phyloP scores from a whole-genome alignment of 2,113 vertebrate species.

The Phalacrocorax carbo region DNA sequence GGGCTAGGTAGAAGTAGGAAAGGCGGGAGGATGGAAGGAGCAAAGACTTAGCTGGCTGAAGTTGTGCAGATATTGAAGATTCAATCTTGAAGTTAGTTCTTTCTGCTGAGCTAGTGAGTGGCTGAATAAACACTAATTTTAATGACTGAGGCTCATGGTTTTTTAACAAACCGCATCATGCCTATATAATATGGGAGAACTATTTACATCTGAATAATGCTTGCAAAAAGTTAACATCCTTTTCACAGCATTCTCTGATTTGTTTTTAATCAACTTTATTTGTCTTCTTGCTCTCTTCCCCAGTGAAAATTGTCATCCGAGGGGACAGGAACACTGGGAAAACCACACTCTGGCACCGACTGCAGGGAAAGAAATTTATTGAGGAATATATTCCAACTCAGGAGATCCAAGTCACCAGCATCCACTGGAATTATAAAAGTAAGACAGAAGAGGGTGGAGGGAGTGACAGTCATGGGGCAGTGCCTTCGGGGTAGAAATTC shows the following conservation, averaged over 20 bases:
- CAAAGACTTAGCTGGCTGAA: not conserved
- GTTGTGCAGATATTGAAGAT: not conserved
- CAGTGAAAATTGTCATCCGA: slow-evolving; percentile 99
- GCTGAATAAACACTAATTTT: slow-evolving; percentile 21
- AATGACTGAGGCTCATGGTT: not conserved
- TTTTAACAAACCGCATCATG: not conserved
- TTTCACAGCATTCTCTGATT: not conserved
- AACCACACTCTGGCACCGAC: slow-evolving; percentile 94
- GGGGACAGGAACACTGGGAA: slow-evolving; percentile 98
- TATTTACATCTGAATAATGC: not conserved
- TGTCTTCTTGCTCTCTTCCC: not conserved
- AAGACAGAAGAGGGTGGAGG: slow-evolving; percentile 58
- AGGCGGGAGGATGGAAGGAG: not conserved
- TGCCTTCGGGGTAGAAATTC: not conserved
- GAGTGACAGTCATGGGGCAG: not conserved
- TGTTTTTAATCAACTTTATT: not conserved
- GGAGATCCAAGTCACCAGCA: slow-evolving; percentile 99
- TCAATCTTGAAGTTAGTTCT: not conserved
- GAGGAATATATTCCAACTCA: slow-evolving; percentile 99
- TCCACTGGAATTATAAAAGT: slow-evolving; percentile 99
- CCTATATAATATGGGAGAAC: not conserved
- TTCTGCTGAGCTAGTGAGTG: not conserved
- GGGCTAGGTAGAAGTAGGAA: not conserved
- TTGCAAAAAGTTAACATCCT: not conserved
- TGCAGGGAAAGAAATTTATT: slow-evolving; percentile 94